Base-by-base conservation (phyloP, 2,888 invertebrate species). In the Lasius platythorax region DNA sequence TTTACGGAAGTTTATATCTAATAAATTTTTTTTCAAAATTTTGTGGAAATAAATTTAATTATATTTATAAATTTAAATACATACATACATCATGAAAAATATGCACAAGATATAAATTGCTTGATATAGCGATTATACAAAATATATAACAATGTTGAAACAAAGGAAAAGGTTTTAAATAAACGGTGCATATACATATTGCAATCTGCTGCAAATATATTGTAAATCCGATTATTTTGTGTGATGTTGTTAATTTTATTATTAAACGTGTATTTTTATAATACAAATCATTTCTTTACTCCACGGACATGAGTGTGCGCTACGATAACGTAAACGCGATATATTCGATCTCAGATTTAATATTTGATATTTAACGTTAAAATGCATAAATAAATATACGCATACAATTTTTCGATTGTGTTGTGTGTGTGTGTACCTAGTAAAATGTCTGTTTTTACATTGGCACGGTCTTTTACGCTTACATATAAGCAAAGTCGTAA, bases 211-310 rank as follows among this genome's bases (percentile, higher is more conserved):
- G 72, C 12, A 72, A 40, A 43, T 18, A 37, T 40, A 74, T 63
- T 61, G 43, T 28, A 63, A 61, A 74, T 74, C 61, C 11, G 63
- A 74, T 74, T 61, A 28, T 8, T 28, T 40, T 40, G 37, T 63
- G 18, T 28, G 18, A 15, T 23, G 12, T 61, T 61, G 12, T 61
- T 63, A 61, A 61, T 61, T 61, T 61, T 9, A 28, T 74, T 74
- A 73, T 63, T 61, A 61, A 73, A 61, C 3, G 28, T 58, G 6
- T 11, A 8, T 61, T 40, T 3, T 23, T 40, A 5, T 18, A 43
- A 43, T 28, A 56, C 3, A 15, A 37, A 23, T 18, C 28, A 40
- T 61, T 73, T 37, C 58, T 73, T 74, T 58, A 37, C 23, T 11
- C 23, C 4, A 23, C 37, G 37, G 23, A 15, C 18, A 9, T 43